Conservation (phyloP, 2,113 vertebrate genomes). For the Poeciliopsis retropinna region DNA sequence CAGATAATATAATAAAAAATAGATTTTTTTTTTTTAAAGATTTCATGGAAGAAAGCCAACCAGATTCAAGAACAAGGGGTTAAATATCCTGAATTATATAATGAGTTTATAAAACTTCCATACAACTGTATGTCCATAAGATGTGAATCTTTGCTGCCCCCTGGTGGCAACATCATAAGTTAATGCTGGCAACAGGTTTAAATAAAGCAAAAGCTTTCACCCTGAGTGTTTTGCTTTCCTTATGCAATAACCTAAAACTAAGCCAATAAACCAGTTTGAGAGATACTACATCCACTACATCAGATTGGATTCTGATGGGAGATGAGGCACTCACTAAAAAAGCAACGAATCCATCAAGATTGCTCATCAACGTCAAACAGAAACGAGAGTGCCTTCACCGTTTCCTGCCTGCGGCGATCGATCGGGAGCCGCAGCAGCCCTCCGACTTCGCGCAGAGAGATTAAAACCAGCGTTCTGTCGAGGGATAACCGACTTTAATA, state of each 20-base stretch:
- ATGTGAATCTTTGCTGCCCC: constrained; percentile 14
- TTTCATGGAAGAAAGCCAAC: no score
- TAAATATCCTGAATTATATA: no score
- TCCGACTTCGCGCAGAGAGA: constrained; percentile 19
- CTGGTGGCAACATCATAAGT: constrained; percentile 9
- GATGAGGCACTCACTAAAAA: not conserved
- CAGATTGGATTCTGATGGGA: not conserved
- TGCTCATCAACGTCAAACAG: constrained; percentile 16
- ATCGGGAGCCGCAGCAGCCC: constrained; percentile 7
- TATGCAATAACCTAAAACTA: not conserved
- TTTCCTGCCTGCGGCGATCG: constrained; percentile 23
- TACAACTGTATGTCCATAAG: not conserved
- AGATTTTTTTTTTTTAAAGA: no score
- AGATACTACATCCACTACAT: not conserved
- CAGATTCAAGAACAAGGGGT: no score
- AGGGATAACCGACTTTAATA: constrained; percentile 17
- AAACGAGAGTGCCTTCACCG: constrained; percentile 1
- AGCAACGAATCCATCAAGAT: constrained; percentile 12
- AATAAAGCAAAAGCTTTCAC: not conserved
- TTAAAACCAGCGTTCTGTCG: constrained; percentile 16
- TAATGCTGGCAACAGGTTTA: not conserved
- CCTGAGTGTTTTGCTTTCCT: not conserved
- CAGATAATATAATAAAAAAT: not conserved
- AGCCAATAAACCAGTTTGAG: not conserved
- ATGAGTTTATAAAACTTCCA: not conserved